phyloP scores from a whole-genome alignment of 1,140 invertebrate species.

The Nebria ingens region DNA sequence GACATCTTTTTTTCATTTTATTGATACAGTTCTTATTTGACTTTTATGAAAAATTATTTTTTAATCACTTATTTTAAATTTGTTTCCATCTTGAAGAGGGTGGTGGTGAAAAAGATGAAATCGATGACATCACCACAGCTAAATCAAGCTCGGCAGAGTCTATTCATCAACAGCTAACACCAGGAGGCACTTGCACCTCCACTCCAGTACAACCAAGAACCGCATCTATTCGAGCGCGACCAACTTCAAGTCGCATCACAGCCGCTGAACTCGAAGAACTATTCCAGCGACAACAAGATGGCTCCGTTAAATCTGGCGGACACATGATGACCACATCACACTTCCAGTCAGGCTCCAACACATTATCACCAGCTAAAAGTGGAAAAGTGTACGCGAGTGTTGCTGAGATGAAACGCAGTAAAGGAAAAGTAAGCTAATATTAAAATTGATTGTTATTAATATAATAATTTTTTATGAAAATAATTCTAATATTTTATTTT shows the following conservation, averaged over 20 bases:
- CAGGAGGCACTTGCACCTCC: constrained; percentile 36
- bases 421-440: constrained; percentile 52
- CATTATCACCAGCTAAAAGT: constrained; percentile 45
- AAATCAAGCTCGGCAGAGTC: constrained; percentile 74
- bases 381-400: constrained; percentile 82
- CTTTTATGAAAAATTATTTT: too few relatives aligned
- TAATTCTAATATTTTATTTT: too few relatives aligned
- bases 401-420: constrained; percentile 84
- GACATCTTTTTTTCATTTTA: too few relatives aligned
- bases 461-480: constrained; percentile 8
- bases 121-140: constrained; percentile 47
- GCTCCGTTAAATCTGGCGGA: constrained; percentile 37
- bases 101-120: constrained; percentile 52
- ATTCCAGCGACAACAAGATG: constrained; percentile 68
- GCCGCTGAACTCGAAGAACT: constrained; percentile 83
- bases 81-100: constrained; percentile 30
- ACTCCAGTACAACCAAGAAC: constrained; percentile 60
- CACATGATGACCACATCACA: constrained; percentile 66
- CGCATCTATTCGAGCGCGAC: constrained; percentile 77
- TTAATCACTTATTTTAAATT: too few relatives aligned
- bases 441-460: background rate
- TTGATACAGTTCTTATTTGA: too few relatives aligned
- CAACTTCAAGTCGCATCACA: constrained; percentile 75
- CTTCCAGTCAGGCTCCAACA: constrained; percentile 45
- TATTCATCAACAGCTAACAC: constrained; percentile 48